These are phyloP conservation scores for Protomyctophum bolini DNA, from an alignment of 2,113 vertebrate genomes.

Conservation along the genomic window DNA sequence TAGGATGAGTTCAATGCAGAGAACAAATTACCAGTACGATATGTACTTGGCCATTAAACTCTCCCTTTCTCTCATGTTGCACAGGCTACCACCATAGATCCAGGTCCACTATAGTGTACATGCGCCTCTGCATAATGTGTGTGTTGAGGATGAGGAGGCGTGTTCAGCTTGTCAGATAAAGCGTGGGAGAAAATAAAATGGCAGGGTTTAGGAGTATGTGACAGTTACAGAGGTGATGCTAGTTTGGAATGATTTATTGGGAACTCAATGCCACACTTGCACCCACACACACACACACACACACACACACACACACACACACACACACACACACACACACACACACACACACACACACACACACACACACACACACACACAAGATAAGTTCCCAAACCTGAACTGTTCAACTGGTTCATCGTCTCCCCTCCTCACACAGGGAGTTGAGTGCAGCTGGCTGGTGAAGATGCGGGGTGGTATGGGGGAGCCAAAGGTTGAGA, in stretches of 20 bases:
- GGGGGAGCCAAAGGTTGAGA: constrained; percentile 25
- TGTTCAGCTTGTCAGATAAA: constrained; percentile 11
- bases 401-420: not conserved
- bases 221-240: not conserved
- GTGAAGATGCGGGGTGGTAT: constrained; percentile 8
- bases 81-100: not conserved
- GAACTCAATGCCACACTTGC: not conserved
- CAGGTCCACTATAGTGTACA: not conserved
- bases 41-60: no score
- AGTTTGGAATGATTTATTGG: not conserved
- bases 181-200: constrained; percentile 12
- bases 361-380: not conserved
- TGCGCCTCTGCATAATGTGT: not conserved
- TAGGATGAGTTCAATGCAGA: no score
- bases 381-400: constrained; percentile 7
- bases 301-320: not conserved
- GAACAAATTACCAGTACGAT: no score
- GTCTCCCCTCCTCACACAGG: constrained; percentile 9
- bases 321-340: not conserved
- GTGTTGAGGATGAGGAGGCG: not conserved
- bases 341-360: not conserved
- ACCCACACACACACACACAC: not conserved
- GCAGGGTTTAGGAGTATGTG: not conserved
- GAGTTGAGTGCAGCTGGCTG: constrained; percentile 26
- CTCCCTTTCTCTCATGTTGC: constrained; percentile 4